A percentile compares a stretch with the other conserved stretches of the same genome.
phyloP scores from a whole-genome alignment of 2,888 invertebrate genomes.

The Elysia crispata region DNA sequence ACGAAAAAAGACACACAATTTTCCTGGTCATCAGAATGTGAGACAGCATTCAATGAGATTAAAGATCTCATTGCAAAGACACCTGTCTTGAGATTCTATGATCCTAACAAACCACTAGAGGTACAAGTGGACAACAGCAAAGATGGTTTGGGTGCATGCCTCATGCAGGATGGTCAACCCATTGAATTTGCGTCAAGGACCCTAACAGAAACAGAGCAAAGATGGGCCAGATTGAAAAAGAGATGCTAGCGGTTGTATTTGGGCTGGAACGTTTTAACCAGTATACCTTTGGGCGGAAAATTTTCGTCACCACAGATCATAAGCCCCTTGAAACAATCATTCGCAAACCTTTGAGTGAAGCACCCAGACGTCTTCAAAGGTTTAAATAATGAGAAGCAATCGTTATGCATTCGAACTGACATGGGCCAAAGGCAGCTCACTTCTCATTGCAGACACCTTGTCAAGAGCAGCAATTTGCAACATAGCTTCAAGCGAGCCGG shows the following conservation, averaged over 20 bases:
- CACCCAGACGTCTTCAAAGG: slow-evolving; percentile 50
- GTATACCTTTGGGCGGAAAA: slow-evolving; percentile 1
- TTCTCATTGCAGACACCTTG: slow-evolving; percentile 45
- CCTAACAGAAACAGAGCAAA: slow-evolving; percentile 25
- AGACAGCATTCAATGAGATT: slow-evolving; percentile 35
- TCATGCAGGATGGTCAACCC: slow-evolving; percentile 3
- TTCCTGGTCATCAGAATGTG: slow-evolving; percentile 44
- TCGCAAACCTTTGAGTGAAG: slow-evolving; percentile 11
- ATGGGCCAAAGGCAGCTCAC: slow-evolving; percentile 25
- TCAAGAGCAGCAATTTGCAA: slow-evolving; percentile 45
- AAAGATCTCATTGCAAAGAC: slow-evolving; percentile 33
- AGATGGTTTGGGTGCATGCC: slow-evolving; percentile 13
- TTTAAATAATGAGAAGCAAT: slow-evolving; percentile 52
- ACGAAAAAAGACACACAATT: slow-evolving; percentile 48
- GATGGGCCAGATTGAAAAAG: slow-evolving; percentile 39
- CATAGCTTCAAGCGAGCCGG: no score
- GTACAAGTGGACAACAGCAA: slow-evolving; percentile 1
- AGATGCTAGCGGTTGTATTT: slow-evolving; percentile 25
- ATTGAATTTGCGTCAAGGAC: slow-evolving; percentile 33
- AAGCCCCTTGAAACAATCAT: slow-evolving; percentile 25
- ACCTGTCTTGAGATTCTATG: slow-evolving; percentile 39
- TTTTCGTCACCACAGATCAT: neutral
- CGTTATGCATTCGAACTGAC: slow-evolving; percentile 54
- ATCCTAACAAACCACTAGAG: neutral
- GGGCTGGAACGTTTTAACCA: slow-evolving; percentile 28